Evolutionary conservation across 2,113 vertebrate species (phyloP).

Genomic region (Bubalus kerabau): DNA sequence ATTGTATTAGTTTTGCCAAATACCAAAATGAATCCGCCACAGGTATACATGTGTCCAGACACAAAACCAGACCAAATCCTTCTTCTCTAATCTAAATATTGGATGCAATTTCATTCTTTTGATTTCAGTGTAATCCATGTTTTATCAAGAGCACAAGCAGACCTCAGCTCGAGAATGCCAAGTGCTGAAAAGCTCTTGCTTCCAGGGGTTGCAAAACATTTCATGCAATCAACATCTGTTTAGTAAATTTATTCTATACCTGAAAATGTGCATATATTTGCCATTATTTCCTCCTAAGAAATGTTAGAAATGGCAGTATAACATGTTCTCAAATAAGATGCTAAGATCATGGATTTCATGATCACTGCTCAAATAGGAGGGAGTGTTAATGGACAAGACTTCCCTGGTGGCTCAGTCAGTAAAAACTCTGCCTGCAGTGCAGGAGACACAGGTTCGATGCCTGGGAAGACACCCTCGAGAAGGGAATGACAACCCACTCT

Average conservation of each 20-base stretch:
- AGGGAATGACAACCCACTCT: neutral
- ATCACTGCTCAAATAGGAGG: neutral
- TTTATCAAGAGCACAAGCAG: neutral
- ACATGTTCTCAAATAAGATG: neutral
- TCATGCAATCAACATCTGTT: neutral
- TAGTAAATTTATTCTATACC: neutral
- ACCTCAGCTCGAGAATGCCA: neutral
- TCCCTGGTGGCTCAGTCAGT: neutral
- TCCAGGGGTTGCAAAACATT: neutral
- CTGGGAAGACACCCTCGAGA: neutral
- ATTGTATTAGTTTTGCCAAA: too few relatives aligned
- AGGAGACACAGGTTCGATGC: neutral
- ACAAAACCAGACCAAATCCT: neutral
- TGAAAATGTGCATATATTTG: neutral
- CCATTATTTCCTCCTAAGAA: neutral
- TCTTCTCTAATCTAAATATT: neutral
- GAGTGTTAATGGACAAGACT: fast-evolving
- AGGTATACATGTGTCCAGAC: neutral
- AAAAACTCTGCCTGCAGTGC: neutral
- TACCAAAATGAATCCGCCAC: too few relatives aligned
- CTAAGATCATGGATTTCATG: neutral
- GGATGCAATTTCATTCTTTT: neutral
- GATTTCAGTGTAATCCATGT: neutral
- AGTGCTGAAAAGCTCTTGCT: neutral
- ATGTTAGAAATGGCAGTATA: neutral